Base-by-base conservation (phyloP, 2,113 vertebrate species). In the Plestiodon gilberti region DNA sequence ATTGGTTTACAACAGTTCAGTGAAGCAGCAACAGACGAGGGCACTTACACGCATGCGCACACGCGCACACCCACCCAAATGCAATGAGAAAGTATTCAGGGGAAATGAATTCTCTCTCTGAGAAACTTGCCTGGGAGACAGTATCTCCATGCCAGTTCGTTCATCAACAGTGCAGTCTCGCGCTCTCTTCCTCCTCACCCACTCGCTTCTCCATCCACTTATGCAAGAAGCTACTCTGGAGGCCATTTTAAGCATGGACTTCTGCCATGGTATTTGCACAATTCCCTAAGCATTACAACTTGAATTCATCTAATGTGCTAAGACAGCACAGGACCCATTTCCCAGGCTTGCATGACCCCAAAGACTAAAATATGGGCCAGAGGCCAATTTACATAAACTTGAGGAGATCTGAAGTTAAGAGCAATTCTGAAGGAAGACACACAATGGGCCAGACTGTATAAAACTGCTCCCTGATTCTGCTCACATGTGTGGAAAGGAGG, bases 1-100 rank as follows among this genome's bases (percentile, higher is more conserved):
- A 80, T 84, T 22, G 59, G 70, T 74, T 74, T 62, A 40, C 57
- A 81, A 81, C 22, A 74, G 78, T 75, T 74, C 69, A 61, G n/a
- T 6, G 6, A 78, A 86, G 28, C 35, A 81, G 69, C n/a, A 35
- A 52, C 43, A 13, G 40, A 30, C 2, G 17, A 64, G 17, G n/a
- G 59, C 78, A 73, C n/a, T 35, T 11, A 2, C 7, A 30, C 20
- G 22, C 17, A 38, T 20, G 2, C 1, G 33, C 52, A 40, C 33
- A 73, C 20, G 10, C 62, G 20, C 64, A 4, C 65, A 35, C 30
- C 38, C n/a, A 7, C 81, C n/a, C 23, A 73, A 62, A 80, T 35
- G 78, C 20, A n/a, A 55, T 62, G 69, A 80, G 30, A 6, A 80
- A 55, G 25, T 6, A 25, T 40, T 7, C 25, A 69, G 43, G 69